phyloP scores from a whole-genome alignment of 2,888 invertebrate genomes.

The Elegia similella region DNA sequence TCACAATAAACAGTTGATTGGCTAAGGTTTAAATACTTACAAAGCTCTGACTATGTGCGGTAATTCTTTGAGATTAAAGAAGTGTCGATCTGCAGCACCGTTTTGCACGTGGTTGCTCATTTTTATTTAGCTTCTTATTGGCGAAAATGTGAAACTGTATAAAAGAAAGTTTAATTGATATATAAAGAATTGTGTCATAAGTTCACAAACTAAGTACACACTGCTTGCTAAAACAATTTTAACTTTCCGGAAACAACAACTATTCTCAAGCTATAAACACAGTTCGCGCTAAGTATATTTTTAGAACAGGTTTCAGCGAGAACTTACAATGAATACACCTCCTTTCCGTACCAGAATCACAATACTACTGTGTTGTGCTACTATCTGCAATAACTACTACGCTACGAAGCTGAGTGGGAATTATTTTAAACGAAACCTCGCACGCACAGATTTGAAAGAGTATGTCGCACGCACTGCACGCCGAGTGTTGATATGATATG shows the following conservation, averaged over 20 bases:
- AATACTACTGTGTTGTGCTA: background rate
- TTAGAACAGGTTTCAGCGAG: background rate
- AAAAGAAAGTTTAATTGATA: background rate
- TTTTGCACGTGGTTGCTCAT: slow-evolving; percentile 53
- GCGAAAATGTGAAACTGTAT: slow-evolving; percentile 17
- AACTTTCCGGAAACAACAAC: no score
- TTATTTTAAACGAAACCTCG: background rate
- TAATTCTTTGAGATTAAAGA: slow-evolving; percentile 65
- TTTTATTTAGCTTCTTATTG: slow-evolving; percentile 24
- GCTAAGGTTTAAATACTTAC: slow-evolving; percentile 44
- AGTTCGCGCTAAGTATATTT: background rate
- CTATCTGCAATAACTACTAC: no score
- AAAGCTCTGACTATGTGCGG: slow-evolving; percentile 59
- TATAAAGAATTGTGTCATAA: no score
- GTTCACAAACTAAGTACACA: background rate
- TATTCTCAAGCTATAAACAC: background rate
- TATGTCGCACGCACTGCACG: no score
- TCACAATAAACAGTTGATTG: no score
- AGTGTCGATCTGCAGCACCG: slow-evolving; percentile 44
- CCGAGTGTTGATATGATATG: no score
- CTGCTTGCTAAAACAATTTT: no score
- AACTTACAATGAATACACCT: background rate
- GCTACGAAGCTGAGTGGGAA: background rate
- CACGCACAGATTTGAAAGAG: no score
- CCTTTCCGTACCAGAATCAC: background rate